Evolutionary conservation across 2,113 vertebrate genomes (phyloP).

Genomic region (Orthonyx spaldingii): DNA sequence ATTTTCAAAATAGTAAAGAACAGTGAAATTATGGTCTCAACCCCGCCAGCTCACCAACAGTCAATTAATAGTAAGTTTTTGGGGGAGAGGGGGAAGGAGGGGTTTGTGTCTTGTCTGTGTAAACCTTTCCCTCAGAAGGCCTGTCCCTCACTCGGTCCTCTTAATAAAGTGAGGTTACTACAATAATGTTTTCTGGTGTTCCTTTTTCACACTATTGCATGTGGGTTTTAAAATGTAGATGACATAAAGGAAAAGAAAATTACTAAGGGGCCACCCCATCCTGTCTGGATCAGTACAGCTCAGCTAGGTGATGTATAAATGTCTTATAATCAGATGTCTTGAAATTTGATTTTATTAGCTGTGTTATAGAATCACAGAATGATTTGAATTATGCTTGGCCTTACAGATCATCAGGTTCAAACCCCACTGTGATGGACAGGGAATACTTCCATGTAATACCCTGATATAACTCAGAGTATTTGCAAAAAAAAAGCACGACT

Average conservation of each 20-base stretch:
- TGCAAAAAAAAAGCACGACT: background rate
- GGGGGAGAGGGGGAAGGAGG: background rate
- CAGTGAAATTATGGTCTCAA: background rate
- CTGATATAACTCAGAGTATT: background rate
- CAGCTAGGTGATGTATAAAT: background rate
- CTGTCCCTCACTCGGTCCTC: background rate
- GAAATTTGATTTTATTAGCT: background rate
- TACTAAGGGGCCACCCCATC: background rate
- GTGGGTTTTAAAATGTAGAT: background rate
- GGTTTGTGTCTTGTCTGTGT: background rate
- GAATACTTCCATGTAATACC: background rate
- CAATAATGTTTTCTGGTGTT: background rate
- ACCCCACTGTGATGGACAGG: accelerated
- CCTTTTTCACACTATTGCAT: background rate
- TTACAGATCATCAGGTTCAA: background rate
- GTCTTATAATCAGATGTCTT: background rate
- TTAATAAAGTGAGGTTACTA: background rate
- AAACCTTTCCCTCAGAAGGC: background rate
- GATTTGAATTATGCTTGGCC: accelerated
- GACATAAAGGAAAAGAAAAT: background rate
- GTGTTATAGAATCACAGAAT: background rate
- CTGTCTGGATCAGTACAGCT: background rate
- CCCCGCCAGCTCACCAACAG: background rate
- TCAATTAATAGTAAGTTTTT: background rate
- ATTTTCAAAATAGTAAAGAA: background rate